Conservation (phyloP, 1,140 invertebrate genomes). For the Papilio polytes region DNA sequence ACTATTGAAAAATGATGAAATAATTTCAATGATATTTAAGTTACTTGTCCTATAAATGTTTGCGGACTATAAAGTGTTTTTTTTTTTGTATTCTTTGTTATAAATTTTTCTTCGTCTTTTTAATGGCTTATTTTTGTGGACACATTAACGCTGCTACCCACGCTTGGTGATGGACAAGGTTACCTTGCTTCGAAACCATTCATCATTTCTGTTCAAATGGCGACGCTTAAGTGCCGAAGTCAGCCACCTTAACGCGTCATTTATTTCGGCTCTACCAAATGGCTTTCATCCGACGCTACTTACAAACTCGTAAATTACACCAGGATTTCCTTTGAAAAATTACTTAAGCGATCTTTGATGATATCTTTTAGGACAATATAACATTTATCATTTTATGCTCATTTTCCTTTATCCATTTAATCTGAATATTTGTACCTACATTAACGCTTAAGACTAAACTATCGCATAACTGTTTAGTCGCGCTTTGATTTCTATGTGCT, state of each 20-base stretch:
- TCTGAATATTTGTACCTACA: too few relatives aligned
- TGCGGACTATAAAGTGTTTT: background rate
- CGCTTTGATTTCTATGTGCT: too few relatives aligned
- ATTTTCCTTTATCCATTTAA: background rate
- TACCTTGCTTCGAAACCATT: background rate
- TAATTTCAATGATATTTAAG: too few relatives aligned
- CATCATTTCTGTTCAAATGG: constrained; percentile 19
- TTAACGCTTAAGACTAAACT: too few relatives aligned
- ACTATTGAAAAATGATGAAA: too few relatives aligned
- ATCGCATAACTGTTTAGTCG: too few relatives aligned
- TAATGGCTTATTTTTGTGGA: background rate
- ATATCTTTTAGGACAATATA: background rate
- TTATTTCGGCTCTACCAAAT: constrained; percentile 5
- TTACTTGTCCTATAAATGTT: too few relatives aligned
- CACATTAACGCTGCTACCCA: background rate
- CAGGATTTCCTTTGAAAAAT: constrained; percentile 10
- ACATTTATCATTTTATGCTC: background rate
- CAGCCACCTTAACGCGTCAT: constrained; percentile 24
- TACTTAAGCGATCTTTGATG: background rate
- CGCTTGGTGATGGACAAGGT: background rate
- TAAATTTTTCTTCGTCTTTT: background rate
- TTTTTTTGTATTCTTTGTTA: background rate
- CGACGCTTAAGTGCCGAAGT: constrained; percentile 18
- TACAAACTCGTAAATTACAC: background rate
- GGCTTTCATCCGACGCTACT: background rate